Percentiles rank a stretch among this genome's conserved stretches.
These are phyloP conservation scores for Eumacrocentrus americanus DNA, from an alignment of 2,888 invertebrate genomes.

Conservation along the genomic window DNA sequence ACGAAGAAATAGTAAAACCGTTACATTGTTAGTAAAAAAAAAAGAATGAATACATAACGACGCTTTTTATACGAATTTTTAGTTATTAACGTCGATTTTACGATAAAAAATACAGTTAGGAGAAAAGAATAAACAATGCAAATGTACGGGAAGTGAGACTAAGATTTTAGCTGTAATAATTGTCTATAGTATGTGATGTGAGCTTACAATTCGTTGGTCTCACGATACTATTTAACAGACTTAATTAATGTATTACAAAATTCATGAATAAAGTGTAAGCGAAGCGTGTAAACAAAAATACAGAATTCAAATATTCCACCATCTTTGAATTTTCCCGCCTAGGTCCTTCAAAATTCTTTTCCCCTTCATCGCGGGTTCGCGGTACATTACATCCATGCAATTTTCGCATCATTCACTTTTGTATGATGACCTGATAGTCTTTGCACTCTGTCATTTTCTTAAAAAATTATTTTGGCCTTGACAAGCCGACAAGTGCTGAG, in stretches of 20 bases:
- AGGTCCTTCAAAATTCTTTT: neutral
- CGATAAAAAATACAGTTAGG: conserved; percentile 38
- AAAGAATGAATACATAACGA: conserved; percentile 44
- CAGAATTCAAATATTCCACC: neutral
- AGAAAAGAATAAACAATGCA: conserved; percentile 18
- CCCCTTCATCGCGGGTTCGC: neutral
- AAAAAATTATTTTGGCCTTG: neutral
- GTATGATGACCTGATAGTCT: neutral
- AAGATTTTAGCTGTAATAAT: conserved; percentile 52
- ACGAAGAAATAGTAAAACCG: conserved; percentile 44
- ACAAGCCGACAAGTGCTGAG: neutral
- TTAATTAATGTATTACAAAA: conserved; percentile 61
- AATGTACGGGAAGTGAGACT: conserved; percentile 33
- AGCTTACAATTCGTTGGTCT: conserved; percentile 56
- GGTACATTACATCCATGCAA: neutral
- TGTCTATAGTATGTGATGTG: conserved; percentile 59
- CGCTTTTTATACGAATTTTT: conserved; percentile 62
- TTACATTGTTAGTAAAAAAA: conserved; percentile 53
- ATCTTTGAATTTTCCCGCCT: neutral
- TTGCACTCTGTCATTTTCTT: neutral
- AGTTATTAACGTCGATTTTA: conserved; percentile 58
- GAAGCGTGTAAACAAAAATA: conserved; percentile 57
- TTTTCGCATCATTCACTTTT: neutral
- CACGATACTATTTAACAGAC: conserved; percentile 60
- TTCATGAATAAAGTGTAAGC: conserved; percentile 61